A percentile compares a stretch with the other conserved stretches of the same genome.
Conservation (phyloP, 2,113 vertebrate species). For the Prietella phreatophila region DNA sequence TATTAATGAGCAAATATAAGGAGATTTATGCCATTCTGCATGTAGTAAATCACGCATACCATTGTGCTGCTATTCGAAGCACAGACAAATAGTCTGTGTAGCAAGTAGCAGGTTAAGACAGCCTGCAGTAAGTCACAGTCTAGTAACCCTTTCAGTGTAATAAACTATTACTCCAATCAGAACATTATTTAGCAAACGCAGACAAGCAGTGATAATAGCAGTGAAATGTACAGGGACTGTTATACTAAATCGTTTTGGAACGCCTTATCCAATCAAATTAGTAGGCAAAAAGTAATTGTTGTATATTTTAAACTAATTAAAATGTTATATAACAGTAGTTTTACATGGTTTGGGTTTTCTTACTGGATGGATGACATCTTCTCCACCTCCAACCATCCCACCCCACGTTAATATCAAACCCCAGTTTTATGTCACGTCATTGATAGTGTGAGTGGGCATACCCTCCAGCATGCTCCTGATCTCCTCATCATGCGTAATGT, state of each 20-base stretch:
- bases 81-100: too few species aligned
- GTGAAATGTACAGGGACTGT: not conserved
- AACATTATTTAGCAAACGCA: not conserved
- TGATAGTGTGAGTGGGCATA: constrained; percentile 61
- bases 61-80: too few species aligned
- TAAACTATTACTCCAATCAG: not conserved
- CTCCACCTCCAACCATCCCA: not conserved
- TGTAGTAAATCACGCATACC: too few species aligned
- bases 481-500: constrained; percentile 85
- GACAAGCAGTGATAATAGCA: not conserved
- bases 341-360: not conserved
- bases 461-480: constrained; percentile 93
- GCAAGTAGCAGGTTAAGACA: too few species aligned
- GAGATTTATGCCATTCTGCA: too few species aligned
- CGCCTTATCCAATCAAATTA: not conserved
- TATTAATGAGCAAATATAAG: too few species aligned
- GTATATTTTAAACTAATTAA: not conserved
- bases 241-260: not conserved
- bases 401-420: not conserved
- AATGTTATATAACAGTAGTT: not conserved
- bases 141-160: not conserved
- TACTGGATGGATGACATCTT: not conserved
- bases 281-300: not conserved
- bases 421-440: not conserved
- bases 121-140: not conserved